phyloP scores from a whole-genome alignment of 2,888 invertebrate species.

The Entomobrya multifasciata region DNA sequence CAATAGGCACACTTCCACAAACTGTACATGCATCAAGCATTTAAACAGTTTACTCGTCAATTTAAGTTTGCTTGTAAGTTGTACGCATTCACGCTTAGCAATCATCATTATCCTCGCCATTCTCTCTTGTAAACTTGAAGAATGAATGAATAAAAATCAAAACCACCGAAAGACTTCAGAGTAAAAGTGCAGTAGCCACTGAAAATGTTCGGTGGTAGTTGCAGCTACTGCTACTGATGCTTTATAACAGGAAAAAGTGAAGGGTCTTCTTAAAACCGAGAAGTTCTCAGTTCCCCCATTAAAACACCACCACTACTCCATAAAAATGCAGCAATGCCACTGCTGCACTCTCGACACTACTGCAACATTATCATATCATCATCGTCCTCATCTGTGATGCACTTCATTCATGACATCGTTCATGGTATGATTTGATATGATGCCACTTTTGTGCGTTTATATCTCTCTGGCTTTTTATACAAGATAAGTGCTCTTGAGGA shows the following conservation, averaged over 20 bases:
- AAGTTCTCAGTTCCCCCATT: slow-evolving; percentile 1
- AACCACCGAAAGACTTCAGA: neutral
- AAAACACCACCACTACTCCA: slow-evolving; percentile 2
- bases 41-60: neutral
- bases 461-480: slow-evolving; percentile 21
- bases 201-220: too few species aligned
- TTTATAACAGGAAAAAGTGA: neutral
- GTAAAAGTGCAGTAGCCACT: neutral
- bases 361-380: slow-evolving; percentile 3
- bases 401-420: neutral
- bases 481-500: slow-evolving; percentile 48
- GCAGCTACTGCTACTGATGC: too few species aligned
- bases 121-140: neutral
- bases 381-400: slow-evolving; percentile 21
- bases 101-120: slow-evolving; percentile 33
- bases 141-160: neutral
- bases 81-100: slow-evolving; percentile 27
- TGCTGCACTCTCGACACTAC: too few species aligned
- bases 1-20: too few species aligned
- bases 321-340: neutral
- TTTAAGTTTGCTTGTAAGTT: neutral
- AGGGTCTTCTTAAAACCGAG: slow-evolving; percentile 5
- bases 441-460: neutral
- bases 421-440: neutral
- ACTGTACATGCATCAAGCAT: neutral